Evolutionary conservation across 1,140 invertebrate species (phyloP).

Genomic region (Ylistrum balloti): DNA sequence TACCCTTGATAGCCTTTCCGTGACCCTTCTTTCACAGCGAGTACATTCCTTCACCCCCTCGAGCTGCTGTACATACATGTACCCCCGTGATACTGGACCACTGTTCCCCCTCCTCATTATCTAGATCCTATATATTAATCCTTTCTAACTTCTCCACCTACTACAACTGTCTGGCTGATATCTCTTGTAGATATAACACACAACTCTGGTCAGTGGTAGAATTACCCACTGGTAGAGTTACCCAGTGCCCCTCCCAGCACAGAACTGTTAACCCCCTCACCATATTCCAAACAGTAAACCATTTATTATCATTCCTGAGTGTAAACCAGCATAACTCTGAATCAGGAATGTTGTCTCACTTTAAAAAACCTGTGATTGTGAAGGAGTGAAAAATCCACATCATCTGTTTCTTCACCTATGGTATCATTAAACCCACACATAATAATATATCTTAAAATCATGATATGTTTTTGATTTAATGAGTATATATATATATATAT

Average conservation of each 20-base stretch:
- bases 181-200: not conserved
- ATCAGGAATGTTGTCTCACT: not conserved
- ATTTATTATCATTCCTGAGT: not conserved
- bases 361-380: not conserved
- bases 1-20: not conserved
- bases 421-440: too few species aligned
- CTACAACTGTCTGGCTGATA: not conserved
- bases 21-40: constrained; percentile 31
- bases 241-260: not conserved
- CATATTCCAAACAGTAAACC: not conserved
- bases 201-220: not conserved
- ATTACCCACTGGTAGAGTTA: not conserved
- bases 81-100: not conserved
- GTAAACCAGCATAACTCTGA: not conserved
- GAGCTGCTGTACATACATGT: not conserved
- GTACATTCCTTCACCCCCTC: constrained; percentile 29
- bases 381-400: not conserved
- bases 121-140: not conserved
- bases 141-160: not conserved
- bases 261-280: not conserved
- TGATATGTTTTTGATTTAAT: not conserved
- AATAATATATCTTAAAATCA: too few species aligned
- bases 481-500: not conserved
- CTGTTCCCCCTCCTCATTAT: not conserved
- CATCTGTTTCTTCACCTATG: too few species aligned